Conservation (phyloP, 2,888 invertebrate species). For the Catocala nupta region DNA sequence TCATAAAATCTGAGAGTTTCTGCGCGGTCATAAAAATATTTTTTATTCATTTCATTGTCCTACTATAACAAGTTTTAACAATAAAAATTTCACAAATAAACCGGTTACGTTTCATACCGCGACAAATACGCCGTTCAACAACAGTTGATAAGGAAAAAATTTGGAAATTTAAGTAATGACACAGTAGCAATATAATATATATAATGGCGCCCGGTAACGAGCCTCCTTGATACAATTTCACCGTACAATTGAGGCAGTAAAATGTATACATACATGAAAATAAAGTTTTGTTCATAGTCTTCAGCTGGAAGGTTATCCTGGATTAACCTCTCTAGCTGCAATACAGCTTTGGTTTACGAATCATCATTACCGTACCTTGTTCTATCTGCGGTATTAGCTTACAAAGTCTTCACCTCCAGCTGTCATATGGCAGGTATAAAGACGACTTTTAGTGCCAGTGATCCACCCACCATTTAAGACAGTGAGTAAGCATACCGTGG, state of each 20-base stretch:
- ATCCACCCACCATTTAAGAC: too few species aligned
- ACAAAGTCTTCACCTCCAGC: too few species aligned
- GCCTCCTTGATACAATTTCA: slow-evolving; percentile 47
- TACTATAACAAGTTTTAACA: not conserved
- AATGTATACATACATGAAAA: slow-evolving; percentile 19
- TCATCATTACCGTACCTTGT: too few species aligned
- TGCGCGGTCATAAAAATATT: not conserved
- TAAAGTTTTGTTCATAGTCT: too few species aligned
- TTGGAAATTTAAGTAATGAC: slow-evolving; percentile 58
- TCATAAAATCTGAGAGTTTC: too few species aligned
- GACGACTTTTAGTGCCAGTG: too few species aligned
- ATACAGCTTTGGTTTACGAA: too few species aligned
- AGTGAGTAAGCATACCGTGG: too few species aligned
- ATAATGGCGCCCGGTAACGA: slow-evolving; percentile 54
- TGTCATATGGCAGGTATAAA: not conserved
- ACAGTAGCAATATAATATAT: slow-evolving; percentile 56
- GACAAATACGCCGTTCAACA: slow-evolving; percentile 37
- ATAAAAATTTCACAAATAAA: not conserved
- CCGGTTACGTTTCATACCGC: not conserved
- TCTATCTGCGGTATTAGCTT: too few species aligned
- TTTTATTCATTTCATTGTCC: not conserved
- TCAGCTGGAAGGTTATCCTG: too few species aligned
- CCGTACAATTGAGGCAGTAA: slow-evolving; percentile 34
- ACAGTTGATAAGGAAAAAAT: slow-evolving; percentile 68
- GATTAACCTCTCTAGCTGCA: too few species aligned